Percentiles rank a stretch among this genome's conserved stretches.
Evolutionary conservation across 2,797 vertebrate species (phyloP).

Genomic region (Myripristis jacobus): DNA sequence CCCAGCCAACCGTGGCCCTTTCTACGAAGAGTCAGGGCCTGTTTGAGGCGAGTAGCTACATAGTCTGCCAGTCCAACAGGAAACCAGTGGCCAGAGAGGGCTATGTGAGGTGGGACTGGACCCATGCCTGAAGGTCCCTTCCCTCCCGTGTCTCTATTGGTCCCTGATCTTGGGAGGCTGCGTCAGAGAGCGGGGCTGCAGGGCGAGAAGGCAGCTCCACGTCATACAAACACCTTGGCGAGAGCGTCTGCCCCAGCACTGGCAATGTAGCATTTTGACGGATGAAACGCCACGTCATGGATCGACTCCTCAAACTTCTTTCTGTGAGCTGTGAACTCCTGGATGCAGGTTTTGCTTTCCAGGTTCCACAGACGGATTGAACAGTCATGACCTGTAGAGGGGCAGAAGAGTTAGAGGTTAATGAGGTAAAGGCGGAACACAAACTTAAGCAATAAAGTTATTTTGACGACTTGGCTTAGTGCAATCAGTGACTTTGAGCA

Average conservation of each 20-base stretch:
- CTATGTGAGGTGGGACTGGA: slow-evolving; percentile 69
- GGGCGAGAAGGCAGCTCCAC: slow-evolving; percentile 64
- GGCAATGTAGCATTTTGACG: slow-evolving; percentile 97
- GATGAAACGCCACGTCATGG: slow-evolving; percentile 98
- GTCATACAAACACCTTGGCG: slow-evolving; percentile 99
- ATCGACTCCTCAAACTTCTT: slow-evolving; percentile 99
- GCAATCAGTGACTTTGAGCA: too few species aligned
- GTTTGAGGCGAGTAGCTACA: slow-evolving; percentile 71
- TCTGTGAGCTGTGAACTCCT: slow-evolving; percentile 98
- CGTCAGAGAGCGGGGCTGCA: slow-evolving; percentile 69
- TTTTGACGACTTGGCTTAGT: too few species aligned
- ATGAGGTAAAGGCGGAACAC: neutral
- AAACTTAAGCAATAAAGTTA: neutral
- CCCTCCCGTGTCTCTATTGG: slow-evolving; percentile 77
- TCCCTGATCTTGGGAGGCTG: slow-evolving; percentile 74
- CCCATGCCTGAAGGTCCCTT: slow-evolving; percentile 65
- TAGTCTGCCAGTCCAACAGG: slow-evolving; percentile 69
- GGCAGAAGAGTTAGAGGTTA: neutral
- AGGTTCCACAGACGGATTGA: slow-evolving; percentile 99
- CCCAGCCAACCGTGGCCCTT: slow-evolving; percentile 51
- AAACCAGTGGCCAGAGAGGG: slow-evolving; percentile 62
- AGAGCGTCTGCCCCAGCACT: slow-evolving; percentile 97
- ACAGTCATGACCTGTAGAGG: slow-evolving; percentile 92
- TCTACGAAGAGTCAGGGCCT: slow-evolving; percentile 54
- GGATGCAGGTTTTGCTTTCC: slow-evolving; percentile 99